Evolutionary conservation across 2,888 invertebrate species (phyloP), one percentile per base, ranked within the genome.

Genomic region (Plebejus melissa): DNA sequence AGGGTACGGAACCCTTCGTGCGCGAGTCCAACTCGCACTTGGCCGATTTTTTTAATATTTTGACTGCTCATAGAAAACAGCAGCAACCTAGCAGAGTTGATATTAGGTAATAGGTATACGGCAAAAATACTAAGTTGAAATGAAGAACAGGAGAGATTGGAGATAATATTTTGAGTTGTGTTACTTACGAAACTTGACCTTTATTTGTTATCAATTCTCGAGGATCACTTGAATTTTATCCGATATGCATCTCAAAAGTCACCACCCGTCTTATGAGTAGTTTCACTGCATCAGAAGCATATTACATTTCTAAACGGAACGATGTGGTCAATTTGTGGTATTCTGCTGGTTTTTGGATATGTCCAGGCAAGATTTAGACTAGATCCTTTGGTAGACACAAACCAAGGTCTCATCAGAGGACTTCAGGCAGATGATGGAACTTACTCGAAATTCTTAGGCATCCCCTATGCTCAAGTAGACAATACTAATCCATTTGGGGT

Each of bases 401-500:
- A 80, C n/a, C 76, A 78, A 6, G 86, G 86, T 0, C 38, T 77
- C 28, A 81, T 86, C 1, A 77, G 79, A 41, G 86, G 86, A 6
- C 50, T 82, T 4, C 77, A 50, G 5, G 82, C 83, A 36, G 75
- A 78, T 32, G 83, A 85, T 77, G 82, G 84, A 5, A 82, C 83
- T 41, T 86, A 85, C 76, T 77, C 77, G 4, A 85, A 82, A 81
- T 87, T 83, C 74, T 70, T 86, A 75, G 87, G 86, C 0, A 83
- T 87, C 74, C 87, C 86, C 0, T 87, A 82, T 74, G 87, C 80
- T 3, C 78, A 78, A 75, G 81, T 86, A 4, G 80, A 83, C 36
- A 76, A 79, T 16, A 60, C 76, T 4, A 84, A 86, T 77, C 84
- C 85, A 16, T 87, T 86, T 77, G 84, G 84, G 75, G 86, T 87